These are phyloP conservation scores for Antigone vipio DNA, from an alignment of 2,113 vertebrate genomes.

Conservation along the genomic window DNA sequence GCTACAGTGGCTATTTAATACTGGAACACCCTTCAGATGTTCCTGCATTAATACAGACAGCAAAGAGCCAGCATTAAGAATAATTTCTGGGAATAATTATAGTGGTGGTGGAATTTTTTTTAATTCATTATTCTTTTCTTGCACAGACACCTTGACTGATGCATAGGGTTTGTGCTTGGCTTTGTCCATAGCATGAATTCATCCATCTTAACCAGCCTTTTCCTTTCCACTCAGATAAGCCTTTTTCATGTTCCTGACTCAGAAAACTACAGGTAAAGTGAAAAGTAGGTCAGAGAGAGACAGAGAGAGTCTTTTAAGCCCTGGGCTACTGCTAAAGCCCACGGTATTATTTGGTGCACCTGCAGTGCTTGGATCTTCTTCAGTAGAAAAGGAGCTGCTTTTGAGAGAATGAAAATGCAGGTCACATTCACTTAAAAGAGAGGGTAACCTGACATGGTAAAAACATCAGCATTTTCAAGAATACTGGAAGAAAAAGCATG, in stretches of 20 bases:
- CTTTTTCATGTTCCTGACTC: background rate
- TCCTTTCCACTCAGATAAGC: background rate
- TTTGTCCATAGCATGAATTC: background rate
- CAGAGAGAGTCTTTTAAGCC: background rate
- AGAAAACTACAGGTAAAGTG: background rate
- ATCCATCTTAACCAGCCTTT: background rate
- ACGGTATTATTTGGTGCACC: background rate
- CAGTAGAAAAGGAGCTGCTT: background rate
- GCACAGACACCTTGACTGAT: background rate
- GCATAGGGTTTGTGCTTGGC: background rate
- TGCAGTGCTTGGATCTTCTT: background rate
- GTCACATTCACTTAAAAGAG: background rate
- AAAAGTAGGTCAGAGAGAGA: constrained; percentile 9
- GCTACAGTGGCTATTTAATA: background rate
- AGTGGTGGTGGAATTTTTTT: background rate
- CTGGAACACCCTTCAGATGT: background rate
- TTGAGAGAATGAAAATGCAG: background rate
- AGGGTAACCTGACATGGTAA: background rate
- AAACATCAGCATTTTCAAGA: background rate
- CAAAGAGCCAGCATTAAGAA: background rate
- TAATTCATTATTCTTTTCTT: background rate
- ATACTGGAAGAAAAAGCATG: background rate
- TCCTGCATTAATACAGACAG: background rate
- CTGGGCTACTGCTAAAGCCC: background rate
- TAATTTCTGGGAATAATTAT: background rate